A percentile compares a stretch with the other conserved stretches of the same genome.
These are phyloP conservation scores for Aleadryas rufinucha DNA, from an alignment of 2,113 vertebrate genomes.

Conservation along the genomic window DNA sequence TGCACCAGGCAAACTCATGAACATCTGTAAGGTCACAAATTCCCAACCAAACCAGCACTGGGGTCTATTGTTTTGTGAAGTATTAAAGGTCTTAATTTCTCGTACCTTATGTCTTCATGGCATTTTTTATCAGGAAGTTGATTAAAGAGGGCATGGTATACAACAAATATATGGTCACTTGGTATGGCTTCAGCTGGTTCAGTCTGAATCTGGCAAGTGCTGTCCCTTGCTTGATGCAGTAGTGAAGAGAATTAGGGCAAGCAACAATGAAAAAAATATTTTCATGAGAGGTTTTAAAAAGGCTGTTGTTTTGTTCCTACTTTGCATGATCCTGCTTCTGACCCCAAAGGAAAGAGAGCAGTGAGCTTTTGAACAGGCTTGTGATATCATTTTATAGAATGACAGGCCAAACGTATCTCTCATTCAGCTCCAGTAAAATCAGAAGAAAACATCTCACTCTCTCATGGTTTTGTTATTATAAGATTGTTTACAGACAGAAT, in stretches of 20 bases:
- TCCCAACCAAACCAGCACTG: neutral
- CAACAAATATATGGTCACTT: neutral
- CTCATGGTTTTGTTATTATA: neutral
- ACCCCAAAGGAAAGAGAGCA: neutral
- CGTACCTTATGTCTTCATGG: conserved; percentile 40
- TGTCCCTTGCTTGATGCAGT: neutral
- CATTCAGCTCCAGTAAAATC: neutral
- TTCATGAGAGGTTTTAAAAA: neutral
- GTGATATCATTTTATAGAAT: neutral
- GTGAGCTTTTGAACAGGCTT: neutral
- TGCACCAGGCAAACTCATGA: conserved; percentile 53
- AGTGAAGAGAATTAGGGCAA: neutral
- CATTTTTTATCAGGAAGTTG: conserved; percentile 68
- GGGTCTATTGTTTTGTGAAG: conserved; percentile 5
- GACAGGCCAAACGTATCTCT: neutral
- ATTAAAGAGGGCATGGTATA: conserved; percentile 51
- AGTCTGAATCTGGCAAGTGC: neutral
- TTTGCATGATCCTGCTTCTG: neutral
- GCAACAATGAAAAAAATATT: neutral
- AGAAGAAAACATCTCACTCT: neutral
- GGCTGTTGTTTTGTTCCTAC: neutral
- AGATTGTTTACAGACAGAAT: neutral
- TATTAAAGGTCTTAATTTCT: conserved; percentile 17
- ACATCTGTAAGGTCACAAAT: conserved; percentile 57
- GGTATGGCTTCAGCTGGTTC: conserved; percentile 16